Base-by-base conservation (phyloP, 2,888 invertebrate genomes). In the Eristalis pertinax region DNA sequence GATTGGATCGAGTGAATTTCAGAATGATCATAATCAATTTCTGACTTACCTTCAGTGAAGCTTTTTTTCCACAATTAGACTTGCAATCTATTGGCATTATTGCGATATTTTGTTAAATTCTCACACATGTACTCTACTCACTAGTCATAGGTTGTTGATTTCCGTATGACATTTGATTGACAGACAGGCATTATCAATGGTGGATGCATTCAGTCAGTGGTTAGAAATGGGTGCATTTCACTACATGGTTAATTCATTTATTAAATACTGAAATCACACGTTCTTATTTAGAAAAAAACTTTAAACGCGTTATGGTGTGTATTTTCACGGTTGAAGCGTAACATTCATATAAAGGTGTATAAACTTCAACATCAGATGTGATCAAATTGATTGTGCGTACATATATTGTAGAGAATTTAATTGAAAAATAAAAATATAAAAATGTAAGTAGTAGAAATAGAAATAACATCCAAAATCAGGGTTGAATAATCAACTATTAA, bases 41-140 rank as follows among this genome's bases (percentile, higher is more conserved):
- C 35, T 38, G 0, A 64, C 10, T 89, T 92, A 97, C 97, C 94
- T 97, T 97, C 50, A 97, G 93, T 56, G 95, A 94, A 13, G 97
- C 97, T 90, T 95, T 95, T 90, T 95, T 95, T 0, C 96, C 97
- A 93, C 97, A 97, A 62, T 95, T 95, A 56, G 95, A 94, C 89
- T 95, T 95, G 91, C 97, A 97, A 22, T 92, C 90, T 15, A 95
- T 92, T 56, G 96, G 96, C 97, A 97, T 97, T 92, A 90, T 93
- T 77, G 73, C 26, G 32, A 60, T 58, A 68, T 69, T 35, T 50
- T 26, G 8, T 10, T 1, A n/a, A 67, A 76, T 22, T 70, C 7
- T 60, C 60, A 64, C 43, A 60, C 65, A 70, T 77, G 63, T 22
- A n/a, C 3, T 38, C 19, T 43, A 13, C 4, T n/a, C 4, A 43